Evolutionary conservation across 2,888 invertebrate genomes (phyloP).

Genomic region (Epiblema foenella): DNA sequence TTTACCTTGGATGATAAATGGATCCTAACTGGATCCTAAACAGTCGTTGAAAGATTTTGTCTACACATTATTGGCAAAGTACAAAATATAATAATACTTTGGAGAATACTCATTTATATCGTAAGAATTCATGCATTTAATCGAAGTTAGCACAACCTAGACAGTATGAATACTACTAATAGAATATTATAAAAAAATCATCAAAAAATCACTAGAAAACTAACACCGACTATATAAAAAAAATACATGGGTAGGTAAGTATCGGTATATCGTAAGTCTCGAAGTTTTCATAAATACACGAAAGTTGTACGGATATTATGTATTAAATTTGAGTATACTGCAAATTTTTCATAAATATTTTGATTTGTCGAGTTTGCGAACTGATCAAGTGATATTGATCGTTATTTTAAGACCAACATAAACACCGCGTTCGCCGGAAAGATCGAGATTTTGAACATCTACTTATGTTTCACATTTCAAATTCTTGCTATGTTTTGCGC

Average conservation of each 20-base stretch:
- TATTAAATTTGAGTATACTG: background rate
- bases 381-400: background rate
- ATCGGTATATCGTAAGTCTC: background rate
- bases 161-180: no score
- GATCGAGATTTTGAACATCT: background rate
- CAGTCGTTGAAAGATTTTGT: background rate
- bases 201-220: background rate
- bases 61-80: slow-evolving; percentile 1
- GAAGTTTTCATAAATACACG: no score
- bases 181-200: no score
- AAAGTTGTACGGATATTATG: background rate
- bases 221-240: background rate
- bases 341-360: background rate
- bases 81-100: background rate
- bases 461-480: background rate
- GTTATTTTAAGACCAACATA: background rate
- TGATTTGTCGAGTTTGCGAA: background rate
- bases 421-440: background rate
- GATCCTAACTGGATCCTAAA: no score
- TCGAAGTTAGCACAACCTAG: background rate
- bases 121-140: no score
- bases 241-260: no score
- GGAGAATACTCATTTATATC: no score
- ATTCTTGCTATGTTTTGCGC: background rate
- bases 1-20: no score